These are phyloP conservation scores for Idaea aversata DNA, from an alignment of 2,888 invertebrate genomes.

Conservation along the genomic window DNA sequence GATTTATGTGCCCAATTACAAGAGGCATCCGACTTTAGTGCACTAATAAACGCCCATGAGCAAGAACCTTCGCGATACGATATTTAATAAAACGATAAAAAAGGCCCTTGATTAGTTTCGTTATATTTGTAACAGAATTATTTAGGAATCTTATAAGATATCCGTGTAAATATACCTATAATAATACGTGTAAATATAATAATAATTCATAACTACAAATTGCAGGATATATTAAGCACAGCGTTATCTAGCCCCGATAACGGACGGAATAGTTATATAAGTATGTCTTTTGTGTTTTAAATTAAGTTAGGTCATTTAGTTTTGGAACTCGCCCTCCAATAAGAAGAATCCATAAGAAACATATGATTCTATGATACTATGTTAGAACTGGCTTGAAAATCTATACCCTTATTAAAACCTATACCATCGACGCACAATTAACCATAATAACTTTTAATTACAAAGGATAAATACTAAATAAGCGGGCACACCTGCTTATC, in stretches of 20 bases:
- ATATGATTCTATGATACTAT: too few species aligned
- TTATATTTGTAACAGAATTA: not conserved
- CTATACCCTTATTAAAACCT: not conserved
- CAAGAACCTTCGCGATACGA: not conserved
- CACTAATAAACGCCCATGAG: slow-evolving; percentile 22
- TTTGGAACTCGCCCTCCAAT: too few species aligned
- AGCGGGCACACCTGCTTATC: slow-evolving; percentile 56
- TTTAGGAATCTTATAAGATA: not conserved
- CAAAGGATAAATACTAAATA: not conserved
- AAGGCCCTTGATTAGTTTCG: not conserved
- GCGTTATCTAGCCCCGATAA: too few species aligned
- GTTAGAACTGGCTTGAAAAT: too few species aligned
- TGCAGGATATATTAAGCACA: too few species aligned
- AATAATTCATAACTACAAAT: too few species aligned
- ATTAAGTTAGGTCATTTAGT: too few species aligned
- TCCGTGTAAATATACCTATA: too few species aligned
- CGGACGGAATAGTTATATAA: too few species aligned
- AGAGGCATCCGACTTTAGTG: slow-evolving; percentile 16
- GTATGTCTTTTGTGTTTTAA: too few species aligned
- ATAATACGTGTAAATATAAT: too few species aligned
- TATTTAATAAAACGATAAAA: not conserved
- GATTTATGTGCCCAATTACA: slow-evolving; percentile 45
- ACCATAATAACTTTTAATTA: not conserved
- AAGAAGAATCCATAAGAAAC: too few species aligned
- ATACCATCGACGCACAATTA: not conserved